These are phyloP conservation scores for Metaphire vulgaris DNA, from an alignment of 1,140 invertebrate species.

Conservation along the genomic window DNA sequence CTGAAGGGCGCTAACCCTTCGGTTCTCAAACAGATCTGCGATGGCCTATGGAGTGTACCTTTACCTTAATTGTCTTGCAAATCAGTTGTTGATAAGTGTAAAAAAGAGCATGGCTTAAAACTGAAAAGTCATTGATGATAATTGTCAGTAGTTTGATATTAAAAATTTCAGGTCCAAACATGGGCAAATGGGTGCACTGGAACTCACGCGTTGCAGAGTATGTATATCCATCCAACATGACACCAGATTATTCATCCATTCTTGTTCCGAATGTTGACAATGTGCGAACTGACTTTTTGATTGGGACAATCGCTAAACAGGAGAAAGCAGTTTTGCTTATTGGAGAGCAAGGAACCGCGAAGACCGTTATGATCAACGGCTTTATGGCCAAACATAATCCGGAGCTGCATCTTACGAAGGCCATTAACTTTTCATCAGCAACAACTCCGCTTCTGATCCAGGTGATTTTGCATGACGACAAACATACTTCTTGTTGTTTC, in stretches of 20 bases:
- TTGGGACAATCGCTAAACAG: slow-evolving; percentile 80
- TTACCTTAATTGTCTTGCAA: too few species aligned
- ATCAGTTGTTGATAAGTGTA: too few species aligned
- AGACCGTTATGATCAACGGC: slow-evolving; percentile 92
- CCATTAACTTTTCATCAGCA: slow-evolving; percentile 91
- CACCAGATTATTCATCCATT: slow-evolving; percentile 82
- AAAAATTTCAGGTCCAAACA: background rate
- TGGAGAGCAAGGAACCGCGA: slow-evolving; percentile 91
- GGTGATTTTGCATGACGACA: too few species aligned
- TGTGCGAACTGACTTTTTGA: slow-evolving; percentile 81
- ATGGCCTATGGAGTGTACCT: too few species aligned
- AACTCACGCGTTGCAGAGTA: slow-evolving; percentile 64
- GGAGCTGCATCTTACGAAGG: slow-evolving; percentile 73
- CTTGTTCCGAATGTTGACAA: slow-evolving; percentile 90
- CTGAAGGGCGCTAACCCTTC: too few species aligned
- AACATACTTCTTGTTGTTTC: too few species aligned
- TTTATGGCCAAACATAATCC: slow-evolving; percentile 87
- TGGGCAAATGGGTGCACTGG: slow-evolving; percentile 89
- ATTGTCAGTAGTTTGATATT: too few species aligned
- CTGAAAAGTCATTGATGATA: too few species aligned
- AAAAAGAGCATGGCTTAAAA: too few species aligned
- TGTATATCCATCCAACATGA: slow-evolving; percentile 73
- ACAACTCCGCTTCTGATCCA: slow-evolving; percentile 89
- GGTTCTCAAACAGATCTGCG: too few species aligned
- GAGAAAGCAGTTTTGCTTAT: slow-evolving; percentile 74